A percentile compares a stretch with the other conserved stretches of the same genome.
Evolutionary conservation across 2,113 vertebrate genomes (phyloP).

Genomic region (Felis catus): F.catus_Fca126_mat1.0 CM031418.1:92199001-92199500

Average conservation of each 20-base stretch:
- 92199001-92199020: neutral
- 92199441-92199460: neutral
- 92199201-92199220: neutral
- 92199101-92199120: neutral
- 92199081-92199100: too few species aligned
- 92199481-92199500: neutral
- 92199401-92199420: neutral
- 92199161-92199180: neutral
- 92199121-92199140: neutral
- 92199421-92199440: fast-evolving
- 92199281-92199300: neutral
- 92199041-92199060: too few species aligned
- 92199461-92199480: neutral
- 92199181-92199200: neutral
- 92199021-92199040: neutral
- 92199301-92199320: neutral
- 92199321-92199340: neutral
- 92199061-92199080: neutral
- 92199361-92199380: neutral
- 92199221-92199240: neutral
- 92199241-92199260: neutral
- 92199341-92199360: neutral
- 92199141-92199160: neutral
- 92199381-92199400: neutral
- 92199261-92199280: neutral